Conservation (phyloP, 2,888 invertebrate genomes). For the Frankliniella intonsa region DNA sequence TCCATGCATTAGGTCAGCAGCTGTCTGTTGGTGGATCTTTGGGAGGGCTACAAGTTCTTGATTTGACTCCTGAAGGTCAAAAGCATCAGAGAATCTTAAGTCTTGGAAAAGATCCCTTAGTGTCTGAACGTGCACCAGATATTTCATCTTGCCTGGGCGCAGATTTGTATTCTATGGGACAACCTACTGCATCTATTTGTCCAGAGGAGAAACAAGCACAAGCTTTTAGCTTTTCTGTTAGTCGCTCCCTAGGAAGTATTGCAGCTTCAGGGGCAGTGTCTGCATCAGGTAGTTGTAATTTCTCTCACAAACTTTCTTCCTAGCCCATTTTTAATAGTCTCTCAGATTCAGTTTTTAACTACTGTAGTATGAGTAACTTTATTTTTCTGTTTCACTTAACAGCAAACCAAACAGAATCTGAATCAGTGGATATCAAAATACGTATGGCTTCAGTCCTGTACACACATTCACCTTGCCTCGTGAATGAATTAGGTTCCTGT, state of each 20-base stretch:
- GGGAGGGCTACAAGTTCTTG: constrained; percentile 85
- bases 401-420: neutral
- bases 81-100: constrained; percentile 80
- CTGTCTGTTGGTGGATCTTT: constrained; percentile 77
- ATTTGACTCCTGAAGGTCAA: constrained; percentile 78
- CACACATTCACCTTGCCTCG: constrained; percentile 82
- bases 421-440: constrained; percentile 47
- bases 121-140: constrained; percentile 46
- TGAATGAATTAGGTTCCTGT: constrained; percentile 81
- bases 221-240: constrained; percentile 55
- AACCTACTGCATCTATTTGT: constrained; percentile 43
- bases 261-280: constrained; percentile 41
- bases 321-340: neutral
- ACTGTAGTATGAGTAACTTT: neutral
- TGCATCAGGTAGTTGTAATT: constrained; percentile 3
- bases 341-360: neutral
- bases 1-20: constrained; percentile 47
- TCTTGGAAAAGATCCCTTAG: constrained; percentile 71
- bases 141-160: constrained; percentile 42
- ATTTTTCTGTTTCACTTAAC: neutral
- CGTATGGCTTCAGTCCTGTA: constrained; percentile 90
- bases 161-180: constrained; percentile 46
- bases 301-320: neutral
- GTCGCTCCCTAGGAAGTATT: constrained; percentile 39
- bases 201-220: constrained; percentile 45